Percentiles rank a stretch among this genome's conserved stretches.
phyloP scores from a whole-genome alignment of 1,140 invertebrate species.

The Gonioctena quinquepunctata region DNA sequence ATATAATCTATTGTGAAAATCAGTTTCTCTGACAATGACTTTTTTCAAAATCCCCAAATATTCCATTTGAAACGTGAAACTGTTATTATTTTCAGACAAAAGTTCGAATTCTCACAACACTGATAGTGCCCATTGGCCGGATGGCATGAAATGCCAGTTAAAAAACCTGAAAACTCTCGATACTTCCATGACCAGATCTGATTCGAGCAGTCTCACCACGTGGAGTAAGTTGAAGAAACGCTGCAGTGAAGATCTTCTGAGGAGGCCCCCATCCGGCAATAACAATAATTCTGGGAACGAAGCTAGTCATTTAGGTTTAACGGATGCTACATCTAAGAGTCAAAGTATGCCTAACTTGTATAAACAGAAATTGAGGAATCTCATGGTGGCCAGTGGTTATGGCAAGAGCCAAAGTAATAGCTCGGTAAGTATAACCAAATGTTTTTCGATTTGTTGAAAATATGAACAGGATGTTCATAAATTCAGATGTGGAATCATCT shows the following conservation, averaged over 20 bases:
- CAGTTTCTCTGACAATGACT: too few species aligned
- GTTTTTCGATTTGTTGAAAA: too few species aligned
- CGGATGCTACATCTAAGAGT: constrained; percentile 63
- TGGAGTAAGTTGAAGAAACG: constrained; percentile 80
- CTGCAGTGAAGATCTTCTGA: constrained; percentile 53
- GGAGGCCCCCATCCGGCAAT: constrained; percentile 76
- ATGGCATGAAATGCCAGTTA: constrained; percentile 21
- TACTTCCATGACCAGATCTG: constrained; percentile 80
- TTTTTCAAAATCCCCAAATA: too few species aligned
- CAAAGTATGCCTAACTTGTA: constrained; percentile 75
- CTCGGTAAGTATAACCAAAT: constrained; percentile 65
- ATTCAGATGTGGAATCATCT: too few species aligned
- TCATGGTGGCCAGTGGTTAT: constrained; percentile 31
- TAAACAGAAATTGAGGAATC: constrained; percentile 45
- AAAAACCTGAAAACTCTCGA: constrained; percentile 57
- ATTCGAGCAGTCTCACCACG: constrained; percentile 78
- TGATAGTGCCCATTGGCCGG: constrained; percentile 37
- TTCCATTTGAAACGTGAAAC: neutral
- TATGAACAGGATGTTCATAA: too few species aligned
- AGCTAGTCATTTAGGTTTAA: constrained; percentile 58
- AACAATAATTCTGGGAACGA: constrained; percentile 65
- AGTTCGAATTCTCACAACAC: constrained; percentile 40
- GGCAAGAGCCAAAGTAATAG: constrained; percentile 60
- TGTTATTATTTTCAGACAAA: constrained; percentile 39
- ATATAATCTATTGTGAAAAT: too few species aligned